Conservation (phyloP, 2,113 vertebrate genomes). For the Albula glossodonta region DNA sequence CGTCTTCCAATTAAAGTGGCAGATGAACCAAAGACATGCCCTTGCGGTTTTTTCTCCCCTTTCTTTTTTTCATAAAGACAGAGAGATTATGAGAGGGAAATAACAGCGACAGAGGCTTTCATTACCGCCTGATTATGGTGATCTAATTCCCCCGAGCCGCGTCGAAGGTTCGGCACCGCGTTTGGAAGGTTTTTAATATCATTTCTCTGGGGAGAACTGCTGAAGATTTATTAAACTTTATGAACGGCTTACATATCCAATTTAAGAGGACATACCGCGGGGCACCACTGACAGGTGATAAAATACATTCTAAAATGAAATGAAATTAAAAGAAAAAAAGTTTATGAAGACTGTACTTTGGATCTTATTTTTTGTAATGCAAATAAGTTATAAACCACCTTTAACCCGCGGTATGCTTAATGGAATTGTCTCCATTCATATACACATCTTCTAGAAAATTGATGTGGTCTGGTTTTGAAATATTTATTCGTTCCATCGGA, state of each 20-base stretch:
- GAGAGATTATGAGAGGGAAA: slow-evolving; percentile 89
- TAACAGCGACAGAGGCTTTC: slow-evolving; percentile 85
- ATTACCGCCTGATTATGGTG: slow-evolving; percentile 99
- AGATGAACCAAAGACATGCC: slow-evolving; percentile 84
- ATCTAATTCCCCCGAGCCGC: slow-evolving; percentile 95
- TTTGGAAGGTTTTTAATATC: slow-evolving; percentile 96
- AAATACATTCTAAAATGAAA: slow-evolving; percentile 79
- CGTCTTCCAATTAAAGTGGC: slow-evolving; percentile 93
- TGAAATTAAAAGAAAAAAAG: slow-evolving; percentile 57
- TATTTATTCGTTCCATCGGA: slow-evolving; percentile 14
- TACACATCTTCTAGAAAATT: slow-evolving; percentile 11
- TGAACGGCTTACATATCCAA: slow-evolving; percentile 99
- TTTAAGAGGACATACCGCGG: slow-evolving; percentile 97
- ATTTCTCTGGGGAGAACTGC: slow-evolving; percentile 96
- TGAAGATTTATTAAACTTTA: slow-evolving; percentile 99
- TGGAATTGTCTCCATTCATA: slow-evolving; percentile 16
- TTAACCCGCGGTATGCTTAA: slow-evolving; percentile 26
- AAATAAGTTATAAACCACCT: slow-evolving; percentile 38
- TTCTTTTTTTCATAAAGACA: slow-evolving; percentile 86
- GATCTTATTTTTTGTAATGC: slow-evolving; percentile 46
- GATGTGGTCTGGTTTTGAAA: slow-evolving; percentile 16
- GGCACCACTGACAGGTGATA: slow-evolving; percentile 86
- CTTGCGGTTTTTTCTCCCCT: background rate
- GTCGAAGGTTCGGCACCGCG: slow-evolving; percentile 87
- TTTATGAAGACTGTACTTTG: slow-evolving; percentile 60